Evolutionary conservation across 2,888 invertebrate species (phyloP), one percentile per base, ranked within the genome.

Genomic region (Philereme vetulata): DNA sequence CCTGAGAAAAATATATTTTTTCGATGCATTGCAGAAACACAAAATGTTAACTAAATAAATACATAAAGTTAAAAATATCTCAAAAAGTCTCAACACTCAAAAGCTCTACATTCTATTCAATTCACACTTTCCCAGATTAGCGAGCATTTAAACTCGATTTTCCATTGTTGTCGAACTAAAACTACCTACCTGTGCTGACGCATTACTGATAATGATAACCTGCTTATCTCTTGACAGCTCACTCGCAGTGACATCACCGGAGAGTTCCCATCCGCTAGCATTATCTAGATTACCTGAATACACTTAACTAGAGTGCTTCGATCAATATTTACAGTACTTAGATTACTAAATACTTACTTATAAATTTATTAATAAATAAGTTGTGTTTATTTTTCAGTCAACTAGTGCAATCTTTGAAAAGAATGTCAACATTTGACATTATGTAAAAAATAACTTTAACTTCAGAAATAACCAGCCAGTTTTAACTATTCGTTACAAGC

Each of bases 191-290:
- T 84, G 84, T 64, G 65, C 64, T 82, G 81, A 80, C 77, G 74
- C 72, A 73, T 74, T 75, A 61, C 67, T 67, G 84, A 87, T 86
- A 86, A 77, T 48, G 62, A 54, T 62, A 65, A 51, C 54, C 33
- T 50, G 60, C 75, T 84, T 87, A 86, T 86, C 86, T 71, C 51
- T 53, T 79, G 82, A 79, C 76, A 78, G 80, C 78, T 80, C 76
- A 75, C 70, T 79, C 75, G 75, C 72, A 67, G 73, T 86, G 85
- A 84, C 82, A 77, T 86, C 84, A 87, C 74, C 64, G 59, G 56
- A 67, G 67, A 72, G 60, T 63, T 63, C 56, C 53, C 66, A 62
- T 51, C 59, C 59, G 54, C 49, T 51, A 51, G 43, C 51, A 61
- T 58, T 60, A 59, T 63, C 61, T 61, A 56, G 49, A 62, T 62